Conservation (phyloP, 2,113 vertebrate genomes). For the Guaruba guarouba region DNA sequence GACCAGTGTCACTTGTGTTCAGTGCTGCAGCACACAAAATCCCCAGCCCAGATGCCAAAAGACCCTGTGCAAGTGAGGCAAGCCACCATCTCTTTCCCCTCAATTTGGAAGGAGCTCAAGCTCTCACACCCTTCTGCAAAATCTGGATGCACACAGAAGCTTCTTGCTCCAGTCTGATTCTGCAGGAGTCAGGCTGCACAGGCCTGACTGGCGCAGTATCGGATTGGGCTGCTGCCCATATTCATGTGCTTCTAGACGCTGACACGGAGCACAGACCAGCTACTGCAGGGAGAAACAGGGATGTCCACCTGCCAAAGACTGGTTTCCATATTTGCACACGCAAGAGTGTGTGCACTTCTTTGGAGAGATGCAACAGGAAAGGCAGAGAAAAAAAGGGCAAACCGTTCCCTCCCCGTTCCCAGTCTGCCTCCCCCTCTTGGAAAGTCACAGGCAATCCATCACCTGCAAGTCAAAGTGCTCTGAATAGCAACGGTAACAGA, state of each 20-base stretch:
- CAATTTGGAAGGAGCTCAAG: neutral
- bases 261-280: fast-evolving
- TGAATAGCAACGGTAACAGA: neutral
- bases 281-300: neutral
- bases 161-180: neutral
- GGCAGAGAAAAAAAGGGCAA: neutral
- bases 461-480: neutral
- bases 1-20: neutral
- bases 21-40: neutral
- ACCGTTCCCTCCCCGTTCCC: neutral
- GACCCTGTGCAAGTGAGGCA: neutral
- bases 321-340: neutral
- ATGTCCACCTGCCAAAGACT: neutral
- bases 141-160: neutral
- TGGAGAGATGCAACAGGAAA: slow-evolving; percentile 16
- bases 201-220: neutral
- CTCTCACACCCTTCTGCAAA: neutral
- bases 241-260: neutral
- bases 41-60: neutral
- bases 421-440: neutral
- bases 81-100: neutral
- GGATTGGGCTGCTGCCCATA: neutral
- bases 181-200: neutral
- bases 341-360: neutral
- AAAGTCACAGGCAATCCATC: neutral